Base-by-base conservation (phyloP, 2,888 invertebrate genomes). In the Pyrrhia umbra region DNA sequence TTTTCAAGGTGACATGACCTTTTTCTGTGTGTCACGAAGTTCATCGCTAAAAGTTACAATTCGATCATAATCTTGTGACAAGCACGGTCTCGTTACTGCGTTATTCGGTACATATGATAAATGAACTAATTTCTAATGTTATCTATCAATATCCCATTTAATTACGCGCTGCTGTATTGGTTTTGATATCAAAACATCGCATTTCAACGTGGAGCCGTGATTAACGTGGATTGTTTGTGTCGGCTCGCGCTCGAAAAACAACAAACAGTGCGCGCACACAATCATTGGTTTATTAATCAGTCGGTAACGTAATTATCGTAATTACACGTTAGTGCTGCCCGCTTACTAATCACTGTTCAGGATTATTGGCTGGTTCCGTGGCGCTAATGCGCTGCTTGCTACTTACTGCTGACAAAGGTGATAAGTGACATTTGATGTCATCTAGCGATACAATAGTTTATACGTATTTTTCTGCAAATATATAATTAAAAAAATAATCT, bases 251-350 rank as follows among this genome's bases (percentile, higher is more conserved):
- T 45, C 64, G 43, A 77, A 80, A 73, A 80, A 77, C 75, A 79
- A 73, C 75, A 77, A 79, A 79, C 77, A 75, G 30, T 49, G 52
- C 30, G 51, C 47, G 61, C 23, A 69, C 68, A 68, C 68, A 74
- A 64, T 66, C 54, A 68, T 66, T 60, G 68, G 66, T 79, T 73
- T 72, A 80, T 75, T 80, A 68, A 80, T 77, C 77, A 80, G 50
- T 21, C 57, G 52, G 57, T 68, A 74, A 76, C 66, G 61, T 66
- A 71, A 72, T 79, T 73, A 74, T 68, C 61, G 46, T 68, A 57
- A 80, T 74, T 70, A 72, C 59, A 49, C 55, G 64, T 66, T 61
- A 54, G 64, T 49, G n/a, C 23, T 62, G 57, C 49, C 40, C 34
- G 40, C 40, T 49, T 52, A 62, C 70, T 68, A 64, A 73, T 75